Percentiles rank a stretch among this genome's conserved stretches.
phyloP scores from a whole-genome alignment of 2,888 invertebrate genomes.

The Seira musarum region DNA sequence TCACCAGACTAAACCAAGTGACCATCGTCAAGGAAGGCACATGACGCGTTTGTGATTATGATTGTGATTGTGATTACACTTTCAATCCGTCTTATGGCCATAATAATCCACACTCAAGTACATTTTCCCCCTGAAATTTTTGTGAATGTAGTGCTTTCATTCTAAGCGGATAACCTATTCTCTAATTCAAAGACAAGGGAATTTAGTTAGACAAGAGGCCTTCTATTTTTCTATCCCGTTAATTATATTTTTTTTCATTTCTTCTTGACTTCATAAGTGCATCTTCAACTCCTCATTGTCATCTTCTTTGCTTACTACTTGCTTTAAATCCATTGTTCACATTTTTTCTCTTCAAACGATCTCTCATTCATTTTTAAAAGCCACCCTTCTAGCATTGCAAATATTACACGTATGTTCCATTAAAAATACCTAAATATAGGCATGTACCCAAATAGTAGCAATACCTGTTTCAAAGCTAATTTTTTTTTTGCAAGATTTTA shows the following conservation, averaged over 20 bases:
- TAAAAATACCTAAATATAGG: constrained; percentile 13
- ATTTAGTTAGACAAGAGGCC: background rate
- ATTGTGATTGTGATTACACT: constrained; percentile 13
- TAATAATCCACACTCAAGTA: constrained; percentile 54
- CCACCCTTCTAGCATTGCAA: background rate
- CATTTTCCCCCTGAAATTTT: constrained; percentile 3
- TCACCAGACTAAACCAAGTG: constrained; percentile 2
- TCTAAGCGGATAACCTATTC: background rate
- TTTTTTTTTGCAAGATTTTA: constrained; percentile 14
- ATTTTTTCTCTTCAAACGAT: background rate
- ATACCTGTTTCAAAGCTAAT: background rate
- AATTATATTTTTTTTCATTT: constrained; percentile 5
- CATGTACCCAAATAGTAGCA: background rate
- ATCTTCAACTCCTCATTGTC: constrained; percentile 11
- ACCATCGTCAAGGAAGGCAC: background rate
- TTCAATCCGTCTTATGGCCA: constrained; percentile 24
- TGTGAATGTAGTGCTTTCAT: background rate
- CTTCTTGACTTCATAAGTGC: constrained; percentile 7
- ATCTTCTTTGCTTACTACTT: background rate
- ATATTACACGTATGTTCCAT: constrained; percentile 16
- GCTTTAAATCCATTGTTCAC: constrained; percentile 9
- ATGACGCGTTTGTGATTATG: constrained; percentile 10
- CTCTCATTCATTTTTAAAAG: background rate
- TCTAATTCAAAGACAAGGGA: background rate
- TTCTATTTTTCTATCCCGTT: constrained; percentile 4